Conservation (phyloP, 2,797 vertebrate genomes). For the Dicrostonyx torquatus region DNA sequence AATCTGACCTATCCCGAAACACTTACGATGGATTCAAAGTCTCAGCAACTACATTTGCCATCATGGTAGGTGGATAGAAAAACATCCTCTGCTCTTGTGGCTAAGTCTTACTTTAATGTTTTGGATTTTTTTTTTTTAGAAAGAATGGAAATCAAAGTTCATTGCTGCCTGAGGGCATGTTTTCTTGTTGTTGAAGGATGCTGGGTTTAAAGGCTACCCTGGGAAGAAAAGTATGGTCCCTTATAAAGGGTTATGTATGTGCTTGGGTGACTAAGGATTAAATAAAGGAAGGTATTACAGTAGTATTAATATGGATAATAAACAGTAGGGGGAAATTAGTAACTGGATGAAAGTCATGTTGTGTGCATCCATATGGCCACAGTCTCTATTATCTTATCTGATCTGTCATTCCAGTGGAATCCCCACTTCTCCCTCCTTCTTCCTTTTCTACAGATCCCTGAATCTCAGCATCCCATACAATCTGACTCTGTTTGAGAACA, state of each 20-base stretch:
- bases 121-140: not conserved
- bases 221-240: not conserved
- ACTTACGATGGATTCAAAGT: not conserved
- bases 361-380: not conserved
- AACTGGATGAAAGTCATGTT: not conserved
- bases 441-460: not conserved
- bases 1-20: not conserved
- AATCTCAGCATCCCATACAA: not conserved
- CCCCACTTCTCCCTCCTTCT: not conserved
- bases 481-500: conserved; percentile 55
- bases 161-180: not conserved
- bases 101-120: not conserved
- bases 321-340: not conserved
- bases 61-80: not conserved
- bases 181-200: not conserved
- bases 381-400: not conserved
- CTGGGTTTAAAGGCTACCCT: not conserved
- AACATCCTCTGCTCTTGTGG: not conserved
- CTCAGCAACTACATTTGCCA: too few species aligned
- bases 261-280: not conserved
- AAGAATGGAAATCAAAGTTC: not conserved
- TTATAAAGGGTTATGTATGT: not conserved
- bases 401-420: not conserved
- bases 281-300: not conserved
- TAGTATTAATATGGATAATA: not conserved